Base-by-base conservation (phyloP, 2,797 vertebrate genomes). In the Scarus forsteni region DNA sequence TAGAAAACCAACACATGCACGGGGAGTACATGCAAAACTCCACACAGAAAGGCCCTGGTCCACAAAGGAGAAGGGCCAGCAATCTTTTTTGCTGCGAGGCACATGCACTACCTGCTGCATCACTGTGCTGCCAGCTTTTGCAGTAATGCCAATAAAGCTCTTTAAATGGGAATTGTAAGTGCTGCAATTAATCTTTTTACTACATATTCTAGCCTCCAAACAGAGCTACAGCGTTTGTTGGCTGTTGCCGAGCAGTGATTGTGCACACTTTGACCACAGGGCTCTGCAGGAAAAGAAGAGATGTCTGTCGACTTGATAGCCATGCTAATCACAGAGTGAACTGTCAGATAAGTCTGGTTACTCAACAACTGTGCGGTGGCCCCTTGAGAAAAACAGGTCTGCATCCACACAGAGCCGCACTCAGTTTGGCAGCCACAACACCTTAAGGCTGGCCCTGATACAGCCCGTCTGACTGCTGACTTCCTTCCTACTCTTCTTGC, bases 391-490 rank as follows among this genome's bases (percentile, higher is more conserved):
- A 39, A 71, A 66, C 66, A 55, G 77, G 68, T 51, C 73, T 70
- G 73, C 36, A 51, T 81, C 83, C 63, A 79, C 77, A 85, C 82
- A 83, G 78, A 86, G 83, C 85, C 87, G 82, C 83, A 82, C 82
- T 86, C 73, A 85, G 83, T 88, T 80, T 85, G 77, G 70, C 80
- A 79, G 76, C 16, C 80, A 80, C 79, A 80, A 83, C 82, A 80
- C 73, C 83, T 78, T 62, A 6, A 67, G 83, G 66, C 77, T 73
- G 79, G 83, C 68, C 67, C 60, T 68, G 52, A 58, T 72, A 44
- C 53, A 70, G 73, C 70, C 83, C 60, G 70, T 60, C 73, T 82
- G 79, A 73, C 82, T 81, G 69, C 38, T 49, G 69, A 56, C 55
- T 71, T 72, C 54, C 75, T 75, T 79, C 78, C 69, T 76, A 77